Base-by-base conservation (phyloP, 2,113 vertebrate species). In the Illadopsis cleaveri region DNA sequence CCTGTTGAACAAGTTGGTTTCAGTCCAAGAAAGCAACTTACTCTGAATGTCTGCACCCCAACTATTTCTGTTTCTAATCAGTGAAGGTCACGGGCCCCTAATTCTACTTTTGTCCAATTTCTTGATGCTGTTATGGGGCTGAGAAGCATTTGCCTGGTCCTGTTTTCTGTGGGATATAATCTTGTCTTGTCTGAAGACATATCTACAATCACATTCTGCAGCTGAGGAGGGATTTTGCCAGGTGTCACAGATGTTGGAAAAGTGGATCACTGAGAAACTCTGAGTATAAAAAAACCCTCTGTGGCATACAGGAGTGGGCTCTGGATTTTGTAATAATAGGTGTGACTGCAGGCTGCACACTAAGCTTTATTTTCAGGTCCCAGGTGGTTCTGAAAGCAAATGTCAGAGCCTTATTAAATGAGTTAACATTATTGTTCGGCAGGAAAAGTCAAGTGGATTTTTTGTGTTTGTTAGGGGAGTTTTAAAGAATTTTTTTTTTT, bases 401-500 rank as follows among this genome's bases (percentile, higher is more conserved):
- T 94, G 89, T 89, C 94, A 96, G 73, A 91, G 70, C 42, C 61
- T 82, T 85, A 89, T 91, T 94, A 93, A 94, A 90, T 50, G 62
- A 93, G 87, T 93, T 96, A 93, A 82, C 66, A 57, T 87, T 85
- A 91, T 86, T 93, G 62, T 93, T 89, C 69, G 61, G 38, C 65
- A 91, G 89, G 27, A 84, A 89, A 94, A 87, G 84, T 82, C 92
- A 86, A 71, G 51, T 64, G 45, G 31, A 0, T 5, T 54, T 65
- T 44, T 70, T 66, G 38, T 53, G 13, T 68, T 62, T 76, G 21
- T 58, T 61, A 35, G 12, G 23, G 18, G 1, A 13, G 12, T 54
- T 48, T n/a, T 15, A 28, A 77, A 28, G 35, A 37, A 3, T 31
- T n/a, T n/a, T 65, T 75, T 35, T 66, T 47, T 6, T n/a, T n/a